Conservation (phyloP, 1,140 invertebrate genomes). For the Pseudomyrmex flavicornis region DNA sequence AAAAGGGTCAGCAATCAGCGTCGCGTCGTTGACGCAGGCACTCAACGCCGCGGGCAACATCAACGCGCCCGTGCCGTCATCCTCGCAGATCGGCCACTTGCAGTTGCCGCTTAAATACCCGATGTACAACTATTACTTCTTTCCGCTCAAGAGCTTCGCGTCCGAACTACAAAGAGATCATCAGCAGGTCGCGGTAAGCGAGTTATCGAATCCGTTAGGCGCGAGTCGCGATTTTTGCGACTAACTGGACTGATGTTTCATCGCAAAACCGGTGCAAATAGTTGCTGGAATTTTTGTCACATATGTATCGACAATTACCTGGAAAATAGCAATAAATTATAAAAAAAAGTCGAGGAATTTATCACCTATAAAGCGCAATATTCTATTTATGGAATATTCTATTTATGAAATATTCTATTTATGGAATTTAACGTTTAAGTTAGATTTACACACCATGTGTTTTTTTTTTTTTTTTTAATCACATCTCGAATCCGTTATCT, state of each 20-base stretch:
- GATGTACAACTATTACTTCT: constrained; percentile 75
- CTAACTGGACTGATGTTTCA: not conserved
- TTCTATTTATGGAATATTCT: too few species aligned
- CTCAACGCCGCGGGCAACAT: constrained; percentile 56
- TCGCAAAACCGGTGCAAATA: not conserved
- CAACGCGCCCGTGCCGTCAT: constrained; percentile 28
- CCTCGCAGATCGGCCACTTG: constrained; percentile 56
- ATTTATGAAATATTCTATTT: not conserved
- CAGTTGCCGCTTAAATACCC: constrained; percentile 61
- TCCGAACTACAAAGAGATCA: constrained; percentile 72
- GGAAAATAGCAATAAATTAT: too few species aligned
- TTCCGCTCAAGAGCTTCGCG: constrained; percentile 74
- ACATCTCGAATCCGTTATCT: not conserved
- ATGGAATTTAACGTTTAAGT: too few species aligned
- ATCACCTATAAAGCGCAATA: too few species aligned
- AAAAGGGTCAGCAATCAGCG: constrained; percentile 70
- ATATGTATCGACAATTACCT: too few species aligned
- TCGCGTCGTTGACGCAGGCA: constrained; percentile 68
- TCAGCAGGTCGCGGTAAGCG: constrained; percentile 61
- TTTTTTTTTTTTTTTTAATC: too few species aligned
- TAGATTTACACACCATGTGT: too few species aligned
- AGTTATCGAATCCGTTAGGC: constrained; percentile 23
- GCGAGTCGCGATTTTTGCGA: constrained; percentile 14
- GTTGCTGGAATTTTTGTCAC: not conserved
- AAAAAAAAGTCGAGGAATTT: too few species aligned